Evolutionary conservation across 2,113 vertebrate species (phyloP), one percentile per base, ranked within the genome.

Genomic region (Eulacestoma nigropectus): DNA sequence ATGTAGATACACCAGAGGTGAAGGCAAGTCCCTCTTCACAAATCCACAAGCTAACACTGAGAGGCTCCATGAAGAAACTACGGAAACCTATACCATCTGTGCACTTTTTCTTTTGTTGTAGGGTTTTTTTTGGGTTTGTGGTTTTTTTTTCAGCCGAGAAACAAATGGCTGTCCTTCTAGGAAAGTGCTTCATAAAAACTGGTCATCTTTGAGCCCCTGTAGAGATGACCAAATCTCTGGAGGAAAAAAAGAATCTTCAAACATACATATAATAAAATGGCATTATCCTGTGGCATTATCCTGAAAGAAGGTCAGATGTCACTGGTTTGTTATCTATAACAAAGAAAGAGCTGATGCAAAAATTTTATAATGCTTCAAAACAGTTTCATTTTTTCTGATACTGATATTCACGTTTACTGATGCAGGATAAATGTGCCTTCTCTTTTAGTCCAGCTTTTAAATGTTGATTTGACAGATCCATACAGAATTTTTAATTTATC

Each of bases 111-210:
- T 18, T 44, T 69, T 59, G 44, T 29, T 72, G 22, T 13, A 35
- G 33, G n/a, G n/a, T n/a, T 5, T 3, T 8, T 60, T 63, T 46
- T 4, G 33, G 19, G 5, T 0, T 37, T 59, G 16, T 53, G 9
- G 1, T 0, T 19, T 78, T 86, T 86, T 75, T 62, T 60, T 27
- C 42, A 50, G 29, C 10, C 3, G 1, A 14, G 27, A 33, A 7
- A 39, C 27, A 84, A 74, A 55, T 21, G 16, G 20, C 27, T 83
- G 7, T 52, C 23, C 15, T 86, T 64, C 46, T 46, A 78, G 30
- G 10, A n/a, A 65, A 64, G 10, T 39, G 22, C 37, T 92, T 65
- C 22, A 65, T 46, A 86, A 85, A 64, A 39, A 21, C 7, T 26
- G 35, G 4, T 86, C 60, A 70, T 47, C 42, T 74, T 30, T 74